Conservation (phyloP, 2,888 invertebrate species). For the Sinelater perroti region DNA sequence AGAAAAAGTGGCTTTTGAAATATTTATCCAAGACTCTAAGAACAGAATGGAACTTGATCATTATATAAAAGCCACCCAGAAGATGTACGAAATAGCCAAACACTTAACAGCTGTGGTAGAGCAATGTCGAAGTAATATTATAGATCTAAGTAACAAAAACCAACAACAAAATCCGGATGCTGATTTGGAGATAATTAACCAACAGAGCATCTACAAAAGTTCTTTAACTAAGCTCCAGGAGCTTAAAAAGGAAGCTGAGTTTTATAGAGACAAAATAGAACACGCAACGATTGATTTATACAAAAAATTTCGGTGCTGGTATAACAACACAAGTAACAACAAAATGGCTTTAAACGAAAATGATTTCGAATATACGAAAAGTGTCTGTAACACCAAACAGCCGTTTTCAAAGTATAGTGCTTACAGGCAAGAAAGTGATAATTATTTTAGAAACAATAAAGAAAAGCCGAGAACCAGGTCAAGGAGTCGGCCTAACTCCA, state of each 20-base stretch:
- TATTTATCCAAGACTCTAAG: slow-evolving; percentile 33
- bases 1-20: slow-evolving; percentile 39
- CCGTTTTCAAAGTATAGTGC: not conserved
- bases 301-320: slow-evolving; percentile 41
- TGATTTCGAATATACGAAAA: not conserved
- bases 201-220: slow-evolving; percentile 52
- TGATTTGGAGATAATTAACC: slow-evolving; percentile 45
- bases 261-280: slow-evolving; percentile 21
- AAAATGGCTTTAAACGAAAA: not conserved
- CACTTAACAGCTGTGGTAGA: slow-evolving; percentile 47
- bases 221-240: slow-evolving; percentile 48
- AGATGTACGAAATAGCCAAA: slow-evolving; percentile 50
- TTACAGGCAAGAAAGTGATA: not conserved
- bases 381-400: not conserved
- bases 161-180: slow-evolving; percentile 23
- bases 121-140: slow-evolving; percentile 52
- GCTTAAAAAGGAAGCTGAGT: slow-evolving; percentile 52
- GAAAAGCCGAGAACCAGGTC: not conserved
- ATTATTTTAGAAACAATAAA: not conserved
- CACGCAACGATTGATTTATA: slow-evolving; percentile 40
- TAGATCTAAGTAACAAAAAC: slow-evolving; percentile 38
- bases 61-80: slow-evolving; percentile 42
- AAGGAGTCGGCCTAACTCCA: not conserved
- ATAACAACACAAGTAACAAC: not conserved
- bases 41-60: slow-evolving; percentile 34